Evolutionary conservation across 2,888 invertebrate species (phyloP).

Genomic region (Orthosia gracilis): DNA sequence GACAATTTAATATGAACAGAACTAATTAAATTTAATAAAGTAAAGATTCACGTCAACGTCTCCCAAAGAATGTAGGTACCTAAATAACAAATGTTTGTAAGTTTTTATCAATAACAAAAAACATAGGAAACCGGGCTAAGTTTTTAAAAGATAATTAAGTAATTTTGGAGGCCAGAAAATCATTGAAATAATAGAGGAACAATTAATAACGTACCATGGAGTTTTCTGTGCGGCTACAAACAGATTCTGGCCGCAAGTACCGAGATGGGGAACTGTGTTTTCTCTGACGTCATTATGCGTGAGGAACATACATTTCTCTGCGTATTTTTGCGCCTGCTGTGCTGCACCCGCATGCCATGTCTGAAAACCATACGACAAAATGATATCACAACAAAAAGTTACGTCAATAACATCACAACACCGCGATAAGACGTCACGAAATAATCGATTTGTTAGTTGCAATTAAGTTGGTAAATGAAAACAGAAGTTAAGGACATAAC

Average conservation of each 20-base stretch:
- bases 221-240: slow-evolving; percentile 95
- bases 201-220: slow-evolving; percentile 92
- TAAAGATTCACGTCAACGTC: neutral
- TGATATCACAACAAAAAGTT: neutral
- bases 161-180: slow-evolving; percentile 19
- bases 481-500: neutral
- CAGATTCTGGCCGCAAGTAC: slow-evolving; percentile 95
- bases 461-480: slow-evolving; percentile 3
- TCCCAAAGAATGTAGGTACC: slow-evolving; percentile 23
- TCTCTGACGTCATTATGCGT: slow-evolving; percentile 93
- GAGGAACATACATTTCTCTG: slow-evolving; percentile 93
- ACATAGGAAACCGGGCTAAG: slow-evolving; percentile 22
- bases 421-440: neutral
- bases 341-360: slow-evolving; percentile 94
- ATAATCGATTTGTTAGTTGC: neutral
- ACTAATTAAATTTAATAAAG: slow-evolving; percentile 11
- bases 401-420: neutral
- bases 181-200: neutral
- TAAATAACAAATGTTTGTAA: slow-evolving; percentile 11
- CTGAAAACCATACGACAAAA: slow-evolving; percentile 81
- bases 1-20: neutral
- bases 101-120: slow-evolving; percentile 38
- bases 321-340: slow-evolving; percentile 94
- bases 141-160: slow-evolving; percentile 28
- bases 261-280: slow-evolving; percentile 92